A percentile compares a stretch with the other conserved stretches of the same genome.
phyloP scores from a whole-genome alignment of 2,113 vertebrate species.

The Stigmatopora argus region DNA sequence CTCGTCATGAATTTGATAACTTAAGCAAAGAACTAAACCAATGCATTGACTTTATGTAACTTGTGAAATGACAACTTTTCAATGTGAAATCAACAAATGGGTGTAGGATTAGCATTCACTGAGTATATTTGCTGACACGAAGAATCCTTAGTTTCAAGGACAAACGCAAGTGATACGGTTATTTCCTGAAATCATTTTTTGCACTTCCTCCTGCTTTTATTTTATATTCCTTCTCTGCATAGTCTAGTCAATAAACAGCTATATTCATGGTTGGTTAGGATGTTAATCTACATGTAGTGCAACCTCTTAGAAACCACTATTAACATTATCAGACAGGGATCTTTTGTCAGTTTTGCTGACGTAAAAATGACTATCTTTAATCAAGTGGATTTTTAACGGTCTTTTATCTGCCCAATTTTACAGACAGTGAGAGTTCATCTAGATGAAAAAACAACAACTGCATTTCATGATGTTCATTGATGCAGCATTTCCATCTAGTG shows the following conservation, averaged over 20 bases:
- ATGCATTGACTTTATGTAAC: background rate
- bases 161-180: background rate
- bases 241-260: constrained; percentile 1
- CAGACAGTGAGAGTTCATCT: background rate
- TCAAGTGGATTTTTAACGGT: background rate
- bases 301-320: background rate
- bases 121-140: background rate
- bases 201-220: background rate
- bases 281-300: background rate
- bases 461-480: background rate
- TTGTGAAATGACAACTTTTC: background rate
- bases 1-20: no score
- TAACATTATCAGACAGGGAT: background rate
- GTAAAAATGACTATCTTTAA: no score
- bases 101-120: background rate
- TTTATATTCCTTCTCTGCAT: background rate
- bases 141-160: background rate
- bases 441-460: background rate
- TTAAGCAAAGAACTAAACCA: background rate
- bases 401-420: background rate
- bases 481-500: background rate
- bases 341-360: background rate
- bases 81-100: background rate
- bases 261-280: background rate
- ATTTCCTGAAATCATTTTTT: background rate